Base-by-base conservation (phyloP, 2,797 vertebrate species). In the Limnodromus scolopaceus region DNA sequence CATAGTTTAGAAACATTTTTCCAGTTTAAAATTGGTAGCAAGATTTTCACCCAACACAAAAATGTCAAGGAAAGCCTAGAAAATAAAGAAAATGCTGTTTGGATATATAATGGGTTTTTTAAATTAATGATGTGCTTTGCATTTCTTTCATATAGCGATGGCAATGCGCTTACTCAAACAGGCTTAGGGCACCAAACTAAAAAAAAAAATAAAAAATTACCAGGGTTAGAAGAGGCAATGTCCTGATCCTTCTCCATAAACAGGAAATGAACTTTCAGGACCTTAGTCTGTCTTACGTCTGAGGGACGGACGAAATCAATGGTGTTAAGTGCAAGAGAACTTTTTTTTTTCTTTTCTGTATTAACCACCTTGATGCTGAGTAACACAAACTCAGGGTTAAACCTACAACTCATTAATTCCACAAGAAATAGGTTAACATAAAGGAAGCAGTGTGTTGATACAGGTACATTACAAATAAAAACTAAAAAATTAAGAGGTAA, bases 1-100 rank as follows among this genome's bases (percentile, higher is more conserved):
- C 68, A 80, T 20, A 64, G 39, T 77, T 92, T 48, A 95, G 63
- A 91, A 93, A 85, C 27, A 61, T 82, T 92, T 74, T 76, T 93
- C 54, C 55, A 34, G 53, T 76, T 89, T 54, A 75, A 82, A 89
- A 93, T 76, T 49, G 89, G 77, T 70, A 93, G n/a, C 45, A 79
- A 83, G 36, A 75, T 70, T 96, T 92, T 63, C 48, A 87, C 34
- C 16, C 60, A 84, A 57, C 11, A 60, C 13, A 77, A 77, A 92
- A 94, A 87, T 22, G 10, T 64, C 41, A 89, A 79, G 74, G 14
- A 95, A 96, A 94, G 57, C 10, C 38, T 41, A 20, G 1, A 85
- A 92, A 86, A 64, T 25, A 15, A 80, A 89, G 32, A 81, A 80
- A 84, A 95, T 48, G 32, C 27, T 10, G 13, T 71, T 84, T 41